Percentiles rank a stretch among this genome's conserved stretches.
phyloP scores from a whole-genome alignment of 2,888 invertebrate genomes.

The Andrena haemorrhoa region DNA sequence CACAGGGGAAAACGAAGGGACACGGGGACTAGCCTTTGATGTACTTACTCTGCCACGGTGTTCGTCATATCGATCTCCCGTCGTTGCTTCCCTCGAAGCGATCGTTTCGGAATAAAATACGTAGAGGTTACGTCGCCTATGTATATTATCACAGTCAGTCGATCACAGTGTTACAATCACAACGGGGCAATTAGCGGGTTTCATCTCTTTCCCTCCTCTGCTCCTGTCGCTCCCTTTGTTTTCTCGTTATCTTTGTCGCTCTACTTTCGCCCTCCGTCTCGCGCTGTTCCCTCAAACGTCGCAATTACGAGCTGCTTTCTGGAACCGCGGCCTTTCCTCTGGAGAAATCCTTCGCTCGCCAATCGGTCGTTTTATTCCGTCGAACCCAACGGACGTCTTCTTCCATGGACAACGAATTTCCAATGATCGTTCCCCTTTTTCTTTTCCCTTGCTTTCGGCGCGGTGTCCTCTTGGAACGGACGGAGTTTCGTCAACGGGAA shows the following conservation, averaged over 20 bases:
- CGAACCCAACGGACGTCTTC: constrained; percentile 71
- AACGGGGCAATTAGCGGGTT: constrained; percentile 10
- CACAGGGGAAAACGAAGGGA: constrained; percentile 9
- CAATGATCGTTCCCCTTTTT: background rate
- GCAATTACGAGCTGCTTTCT: constrained; percentile 12
- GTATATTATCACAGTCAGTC: constrained; percentile 72
- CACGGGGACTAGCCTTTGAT: background rate
- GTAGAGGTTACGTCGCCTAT: constrained; percentile 41
- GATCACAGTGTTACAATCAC: constrained; percentile 67
- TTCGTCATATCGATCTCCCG: constrained; percentile 19
- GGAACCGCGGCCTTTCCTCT: constrained; percentile 14
- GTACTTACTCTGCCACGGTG: constrained; percentile 66
- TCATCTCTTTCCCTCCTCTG: constrained; percentile 37
- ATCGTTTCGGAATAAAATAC: constrained; percentile 25
- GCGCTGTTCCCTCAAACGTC: background rate
- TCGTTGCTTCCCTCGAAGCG: background rate
- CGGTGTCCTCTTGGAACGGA: no score
- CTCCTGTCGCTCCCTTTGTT: background rate
- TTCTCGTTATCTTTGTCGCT: constrained; percentile 2
- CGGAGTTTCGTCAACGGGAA: no score
- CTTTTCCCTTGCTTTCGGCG: background rate
- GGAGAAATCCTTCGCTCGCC: constrained; percentile 40
- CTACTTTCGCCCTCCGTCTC: background rate
- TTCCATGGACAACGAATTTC: constrained; percentile 75
- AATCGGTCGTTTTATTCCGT: constrained; percentile 74